Evolutionary conservation across 2,888 invertebrate genomes (phyloP).

Genomic region (Latrodectus hesperus): DNA sequence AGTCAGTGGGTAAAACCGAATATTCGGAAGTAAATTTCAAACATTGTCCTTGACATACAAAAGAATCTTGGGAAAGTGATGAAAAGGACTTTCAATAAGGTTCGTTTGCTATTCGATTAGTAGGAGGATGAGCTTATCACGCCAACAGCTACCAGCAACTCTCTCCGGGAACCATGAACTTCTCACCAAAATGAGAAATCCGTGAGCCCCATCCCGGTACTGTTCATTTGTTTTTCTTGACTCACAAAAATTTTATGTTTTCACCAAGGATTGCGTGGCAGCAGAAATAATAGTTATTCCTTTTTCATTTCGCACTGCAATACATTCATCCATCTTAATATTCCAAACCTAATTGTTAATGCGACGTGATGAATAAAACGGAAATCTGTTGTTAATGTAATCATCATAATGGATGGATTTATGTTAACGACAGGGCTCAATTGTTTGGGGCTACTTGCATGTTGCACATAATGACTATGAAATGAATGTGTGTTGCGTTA

Average conservation of each 20-base stretch:
- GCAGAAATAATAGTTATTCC: neutral
- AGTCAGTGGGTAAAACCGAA: neutral
- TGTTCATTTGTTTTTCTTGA: neutral
- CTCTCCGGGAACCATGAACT: constrained; percentile 35
- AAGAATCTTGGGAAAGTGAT: neutral
- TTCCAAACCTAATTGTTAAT: no score
- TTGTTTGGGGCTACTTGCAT: no score
- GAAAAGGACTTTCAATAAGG: neutral
- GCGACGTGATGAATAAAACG: no score
- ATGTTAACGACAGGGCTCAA: no score
- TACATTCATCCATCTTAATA: no score
- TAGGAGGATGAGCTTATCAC: neutral
- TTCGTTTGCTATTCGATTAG: neutral
- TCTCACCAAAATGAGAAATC: constrained; percentile 24
- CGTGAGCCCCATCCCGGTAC: constrained; percentile 20
- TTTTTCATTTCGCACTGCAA: no score
- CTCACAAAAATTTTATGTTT: constrained; percentile 4
- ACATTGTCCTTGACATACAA: constrained; percentile 5
- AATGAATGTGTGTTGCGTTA: no score
- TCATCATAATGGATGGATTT: no score
- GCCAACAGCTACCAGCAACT: neutral
- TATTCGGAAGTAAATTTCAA: neutral
- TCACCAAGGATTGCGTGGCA: neutral
- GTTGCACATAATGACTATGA: no score
- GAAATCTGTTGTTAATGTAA: no score